Evolutionary conservation across 2,888 invertebrate genomes (phyloP).

Genomic region (Drosophila fulvimacula): DNA sequence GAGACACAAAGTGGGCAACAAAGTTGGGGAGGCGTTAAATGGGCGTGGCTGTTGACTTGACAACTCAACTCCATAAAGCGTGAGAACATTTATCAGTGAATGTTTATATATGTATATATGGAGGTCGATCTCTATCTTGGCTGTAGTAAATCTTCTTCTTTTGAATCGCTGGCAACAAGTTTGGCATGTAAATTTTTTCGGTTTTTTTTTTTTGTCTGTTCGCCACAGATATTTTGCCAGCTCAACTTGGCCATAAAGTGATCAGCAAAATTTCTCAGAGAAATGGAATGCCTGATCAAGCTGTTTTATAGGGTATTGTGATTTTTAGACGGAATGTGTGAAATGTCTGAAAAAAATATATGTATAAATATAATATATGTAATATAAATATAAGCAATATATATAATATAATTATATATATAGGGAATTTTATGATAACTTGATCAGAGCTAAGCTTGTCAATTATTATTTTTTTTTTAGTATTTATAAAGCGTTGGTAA

Average conservation of each 20-base stretch:
- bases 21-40: slow-evolving; percentile 51
- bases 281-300: slow-evolving; percentile 73
- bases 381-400: too few relatives aligned
- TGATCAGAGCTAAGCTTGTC: too few relatives aligned
- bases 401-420: too few relatives aligned
- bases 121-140: slow-evolving; percentile 68
- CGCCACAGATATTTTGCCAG: slow-evolving; percentile 38
- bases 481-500: too few relatives aligned
- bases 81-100: slow-evolving; percentile 58
- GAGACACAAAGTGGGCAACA: slow-evolving; percentile 68
- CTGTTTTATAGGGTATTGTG: neutral
- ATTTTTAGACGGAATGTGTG: neutral
- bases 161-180: slow-evolving; percentile 29
- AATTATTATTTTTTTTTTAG: too few relatives aligned
- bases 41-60: slow-evolving; percentile 42
- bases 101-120: slow-evolving; percentile 50
- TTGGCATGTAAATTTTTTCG: slow-evolving; percentile 49
- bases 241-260: slow-evolving; percentile 22
- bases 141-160: slow-evolving; percentile 64
- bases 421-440: too few relatives aligned
- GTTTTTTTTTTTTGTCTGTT: neutral
- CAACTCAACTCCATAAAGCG: slow-evolving; percentile 67
- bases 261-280: slow-evolving; percentile 33
- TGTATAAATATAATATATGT: too few relatives aligned
- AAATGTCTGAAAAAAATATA: too few relatives aligned